phyloP scores from a whole-genome alignment of 2,113 vertebrate species.

The Saccopteryx bilineata region DNA sequence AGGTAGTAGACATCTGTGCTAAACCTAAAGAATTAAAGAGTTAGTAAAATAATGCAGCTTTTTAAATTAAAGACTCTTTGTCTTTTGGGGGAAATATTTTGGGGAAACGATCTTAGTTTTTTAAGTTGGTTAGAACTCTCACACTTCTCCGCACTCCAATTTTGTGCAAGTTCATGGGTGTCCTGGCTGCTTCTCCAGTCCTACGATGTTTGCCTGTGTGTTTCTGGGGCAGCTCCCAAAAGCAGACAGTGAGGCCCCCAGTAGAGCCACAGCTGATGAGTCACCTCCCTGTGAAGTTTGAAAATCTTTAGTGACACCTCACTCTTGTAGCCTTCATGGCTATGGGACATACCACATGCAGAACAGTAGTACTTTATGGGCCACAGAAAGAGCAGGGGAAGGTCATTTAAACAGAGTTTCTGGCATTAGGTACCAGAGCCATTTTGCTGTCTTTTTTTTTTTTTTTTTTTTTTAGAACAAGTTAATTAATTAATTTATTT shows the following conservation, averaged over 20 bases:
- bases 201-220: neutral
- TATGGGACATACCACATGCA: neutral
- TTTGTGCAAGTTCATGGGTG: neutral
- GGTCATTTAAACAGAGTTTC: neutral
- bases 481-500: too few species aligned
- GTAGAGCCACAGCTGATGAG: neutral
- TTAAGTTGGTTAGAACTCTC: neutral
- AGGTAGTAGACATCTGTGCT: neutral
- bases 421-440: neutral
- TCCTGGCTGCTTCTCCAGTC: neutral
- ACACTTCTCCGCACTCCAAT: neutral
- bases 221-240: neutral
- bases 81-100: neutral
- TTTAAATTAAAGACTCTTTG: neutral
- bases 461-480: neutral
- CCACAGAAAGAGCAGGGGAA: neutral
- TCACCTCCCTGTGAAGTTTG: neutral
- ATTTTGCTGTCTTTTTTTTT: neutral
- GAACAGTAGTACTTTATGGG: neutral
- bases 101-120: neutral
- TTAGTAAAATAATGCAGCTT: neutral
- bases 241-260: neutral
- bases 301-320: neutral
- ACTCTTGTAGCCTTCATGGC: neutral
- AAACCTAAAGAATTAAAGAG: neutral